Evolutionary conservation across 2,113 vertebrate genomes (phyloP).

Genomic region (Neodontobutis hainanensis): DNA sequence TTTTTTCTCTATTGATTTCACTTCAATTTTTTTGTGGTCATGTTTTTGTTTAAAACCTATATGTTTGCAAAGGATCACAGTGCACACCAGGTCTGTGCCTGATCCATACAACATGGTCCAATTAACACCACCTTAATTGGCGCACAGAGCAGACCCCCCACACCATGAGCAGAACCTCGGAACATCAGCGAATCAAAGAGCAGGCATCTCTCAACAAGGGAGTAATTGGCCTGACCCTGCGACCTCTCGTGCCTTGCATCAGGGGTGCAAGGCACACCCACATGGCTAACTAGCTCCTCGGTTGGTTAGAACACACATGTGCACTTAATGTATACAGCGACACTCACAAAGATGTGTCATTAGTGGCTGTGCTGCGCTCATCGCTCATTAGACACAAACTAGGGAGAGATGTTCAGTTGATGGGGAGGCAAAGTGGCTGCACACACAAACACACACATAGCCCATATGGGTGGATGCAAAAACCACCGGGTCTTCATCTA

Average conservation of each 20-base stretch:
- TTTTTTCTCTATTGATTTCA: too few species aligned
- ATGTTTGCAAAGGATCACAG: background rate
- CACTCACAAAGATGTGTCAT: constrained; percentile 64
- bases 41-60: too few species aligned
- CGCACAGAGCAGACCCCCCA: constrained; percentile 79
- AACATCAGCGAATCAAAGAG: constrained; percentile 87
- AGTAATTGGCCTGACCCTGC: constrained; percentile 97
- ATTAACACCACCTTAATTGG: constrained; percentile 92
- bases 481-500: constrained; percentile 44
- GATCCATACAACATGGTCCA: constrained; percentile 81
- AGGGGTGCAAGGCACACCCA: constrained; percentile 89
- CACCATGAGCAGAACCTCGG: constrained; percentile 69
- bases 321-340: constrained; percentile 42
- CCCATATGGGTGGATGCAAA: constrained; percentile 46
- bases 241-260: constrained; percentile 89
- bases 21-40: too few species aligned
- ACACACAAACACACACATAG: constrained; percentile 36
- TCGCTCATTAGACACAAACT: constrained; percentile 93
- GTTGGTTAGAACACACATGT: constrained; percentile 44
- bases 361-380: constrained; percentile 80
- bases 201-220: constrained; percentile 82
- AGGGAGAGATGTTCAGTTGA: constrained; percentile 62
- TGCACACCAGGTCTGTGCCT: constrained; percentile 16
- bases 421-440: constrained; percentile 62
- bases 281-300: constrained; percentile 91